Evolutionary conservation across 2,113 vertebrate species (phyloP).

Genomic region (Apus apus): DNA sequence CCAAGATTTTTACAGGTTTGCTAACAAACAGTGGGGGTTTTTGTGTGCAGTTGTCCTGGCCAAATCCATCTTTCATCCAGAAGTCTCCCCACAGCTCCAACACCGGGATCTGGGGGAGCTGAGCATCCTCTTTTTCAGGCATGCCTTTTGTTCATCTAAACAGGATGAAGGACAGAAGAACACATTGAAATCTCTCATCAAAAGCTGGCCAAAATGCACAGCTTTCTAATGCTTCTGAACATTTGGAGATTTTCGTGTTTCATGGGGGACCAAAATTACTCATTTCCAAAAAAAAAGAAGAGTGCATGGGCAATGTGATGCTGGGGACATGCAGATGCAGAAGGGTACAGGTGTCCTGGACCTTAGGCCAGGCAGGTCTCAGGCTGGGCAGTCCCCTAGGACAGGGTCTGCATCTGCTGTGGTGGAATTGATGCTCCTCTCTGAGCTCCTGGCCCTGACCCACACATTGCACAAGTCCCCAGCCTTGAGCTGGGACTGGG

Average conservation of each 20-base stretch:
- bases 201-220: not conserved
- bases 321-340: not conserved
- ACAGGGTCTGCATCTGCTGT: fast-evolving
- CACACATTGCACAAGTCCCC: not conserved
- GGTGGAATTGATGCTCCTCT: not conserved
- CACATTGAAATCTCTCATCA: not conserved
- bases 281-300: not conserved
- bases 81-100: not conserved
- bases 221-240: not conserved
- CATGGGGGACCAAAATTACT: not conserved
- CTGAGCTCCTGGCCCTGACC: not conserved
- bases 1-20: constrained; percentile 39
- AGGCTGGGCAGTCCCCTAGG: not conserved
- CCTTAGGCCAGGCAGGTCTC: not conserved
- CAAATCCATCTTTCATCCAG: constrained; percentile 6
- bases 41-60: not conserved
- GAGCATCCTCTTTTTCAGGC: not conserved
- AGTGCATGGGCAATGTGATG: too few relatives aligned
- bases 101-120: not conserved
- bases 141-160: not conserved
- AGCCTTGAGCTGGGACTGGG: not conserved
- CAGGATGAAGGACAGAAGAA: not conserved
- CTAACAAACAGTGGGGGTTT: constrained; percentile 6
- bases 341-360: not conserved
- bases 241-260: not conserved